phyloP scores from a whole-genome alignment of 2,888 invertebrate species.

The Ethmia dodecea region DNA sequence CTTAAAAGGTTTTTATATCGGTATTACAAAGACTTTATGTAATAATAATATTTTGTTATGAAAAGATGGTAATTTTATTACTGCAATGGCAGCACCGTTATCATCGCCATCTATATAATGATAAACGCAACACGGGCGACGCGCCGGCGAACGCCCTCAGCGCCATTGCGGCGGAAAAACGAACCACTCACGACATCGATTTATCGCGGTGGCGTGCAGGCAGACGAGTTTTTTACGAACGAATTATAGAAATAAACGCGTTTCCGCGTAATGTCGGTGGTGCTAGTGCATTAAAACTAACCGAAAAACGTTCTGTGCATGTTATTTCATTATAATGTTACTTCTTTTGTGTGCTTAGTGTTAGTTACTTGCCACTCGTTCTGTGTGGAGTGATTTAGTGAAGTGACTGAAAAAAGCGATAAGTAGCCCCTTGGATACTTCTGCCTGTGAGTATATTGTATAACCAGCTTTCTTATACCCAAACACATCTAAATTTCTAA shows the following conservation, averaged over 20 bases:
- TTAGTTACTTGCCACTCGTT: slow-evolving; percentile 48
- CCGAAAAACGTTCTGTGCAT: slow-evolving; percentile 54
- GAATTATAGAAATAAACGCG: slow-evolving; percentile 57
- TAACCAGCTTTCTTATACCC: slow-evolving; percentile 35
- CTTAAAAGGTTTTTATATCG: too few relatives aligned
- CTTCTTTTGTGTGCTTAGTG: slow-evolving; percentile 68
- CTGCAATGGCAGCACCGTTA: background rate
- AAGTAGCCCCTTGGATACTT: slow-evolving; percentile 42
- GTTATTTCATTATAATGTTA: slow-evolving; percentile 58
- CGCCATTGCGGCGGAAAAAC: slow-evolving; percentile 45
- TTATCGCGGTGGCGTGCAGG: slow-evolving; percentile 58
- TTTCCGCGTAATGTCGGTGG: slow-evolving; percentile 62
- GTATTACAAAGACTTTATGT: too few relatives aligned
- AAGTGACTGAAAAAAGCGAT: slow-evolving; percentile 49
- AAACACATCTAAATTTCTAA: slow-evolving; percentile 38
- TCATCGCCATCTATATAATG: slow-evolving; percentile 6
- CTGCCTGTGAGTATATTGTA: slow-evolving; percentile 57
- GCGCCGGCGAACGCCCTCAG: slow-evolving; percentile 14
- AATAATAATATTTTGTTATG: too few relatives aligned
- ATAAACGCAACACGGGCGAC: slow-evolving; percentile 1
- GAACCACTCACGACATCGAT: slow-evolving; percentile 69
- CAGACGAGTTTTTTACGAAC: slow-evolving; percentile 55
- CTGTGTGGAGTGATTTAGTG: slow-evolving; percentile 42
- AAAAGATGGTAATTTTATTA: too few relatives aligned
- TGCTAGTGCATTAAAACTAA: slow-evolving; percentile 65